Percentiles rank a stretch among this genome's conserved stretches.
phyloP scores from a whole-genome alignment of 2,113 vertebrate genomes.

The Phyllostomus discolor region DNA sequence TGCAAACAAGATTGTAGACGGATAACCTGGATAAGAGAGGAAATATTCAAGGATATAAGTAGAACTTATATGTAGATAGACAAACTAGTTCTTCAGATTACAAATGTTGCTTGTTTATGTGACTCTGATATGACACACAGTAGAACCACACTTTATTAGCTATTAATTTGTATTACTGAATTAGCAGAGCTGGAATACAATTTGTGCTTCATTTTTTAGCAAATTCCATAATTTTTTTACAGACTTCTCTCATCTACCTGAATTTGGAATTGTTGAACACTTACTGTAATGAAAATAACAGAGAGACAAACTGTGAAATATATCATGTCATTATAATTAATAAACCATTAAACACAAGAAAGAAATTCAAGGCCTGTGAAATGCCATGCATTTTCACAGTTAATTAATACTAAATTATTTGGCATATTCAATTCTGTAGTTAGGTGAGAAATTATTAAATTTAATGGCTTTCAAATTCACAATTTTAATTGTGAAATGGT shows the following conservation, averaged over 20 bases:
- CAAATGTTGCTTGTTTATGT: not conserved
- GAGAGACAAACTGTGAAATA: slow-evolving; percentile 12
- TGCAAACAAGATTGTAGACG: not conserved
- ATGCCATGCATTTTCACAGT: not conserved
- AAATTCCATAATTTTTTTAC: not conserved
- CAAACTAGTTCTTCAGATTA: not conserved
- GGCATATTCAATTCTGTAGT: not conserved
- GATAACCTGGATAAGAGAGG: not conserved
- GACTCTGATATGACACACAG: not conserved
- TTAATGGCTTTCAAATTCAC: not conserved
- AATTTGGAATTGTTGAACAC: not conserved
- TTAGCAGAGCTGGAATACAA: not conserved
- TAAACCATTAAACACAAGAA: not conserved
- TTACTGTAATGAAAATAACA: not conserved
- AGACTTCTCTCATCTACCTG: not conserved
- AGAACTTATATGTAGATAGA: not conserved
- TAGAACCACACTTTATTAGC: not conserved
- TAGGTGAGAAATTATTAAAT: not conserved
- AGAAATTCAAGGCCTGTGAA: slow-evolving; percentile 33
- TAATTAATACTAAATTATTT: not conserved
- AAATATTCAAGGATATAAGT: not conserved
- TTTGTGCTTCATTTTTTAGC: not conserved
- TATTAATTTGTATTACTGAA: not conserved
- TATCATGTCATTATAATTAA: not conserved
- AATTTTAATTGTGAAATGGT: not conserved